Percentiles rank a stretch among this genome's conserved stretches.
Conservation (phyloP, 1,140 invertebrate species). For the Drosophila ogumai region DNA sequence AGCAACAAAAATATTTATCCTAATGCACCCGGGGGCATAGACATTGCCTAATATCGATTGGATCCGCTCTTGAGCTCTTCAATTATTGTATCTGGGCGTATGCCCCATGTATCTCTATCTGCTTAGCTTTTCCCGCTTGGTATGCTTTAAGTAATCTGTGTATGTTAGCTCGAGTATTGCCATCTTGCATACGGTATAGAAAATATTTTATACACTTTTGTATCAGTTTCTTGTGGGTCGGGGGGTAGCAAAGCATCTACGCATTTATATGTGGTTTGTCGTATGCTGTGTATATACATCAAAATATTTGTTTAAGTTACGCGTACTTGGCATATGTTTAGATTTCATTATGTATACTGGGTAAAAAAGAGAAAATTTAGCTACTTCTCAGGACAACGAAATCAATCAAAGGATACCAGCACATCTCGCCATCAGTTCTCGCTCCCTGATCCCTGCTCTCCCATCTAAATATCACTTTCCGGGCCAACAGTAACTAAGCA, state of each 20-base stretch:
- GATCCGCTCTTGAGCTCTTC: conserved; percentile 46
- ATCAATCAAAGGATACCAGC: conserved; percentile 68
- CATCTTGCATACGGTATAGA: conserved; percentile 45
- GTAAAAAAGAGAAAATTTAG: conserved; percentile 76
- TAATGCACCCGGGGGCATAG: conserved; percentile 29
- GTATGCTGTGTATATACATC: conserved; percentile 69
- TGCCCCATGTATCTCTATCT: conserved; percentile 8
- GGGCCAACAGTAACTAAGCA: conserved; percentile 63
- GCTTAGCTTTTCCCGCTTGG: conserved; percentile 11
- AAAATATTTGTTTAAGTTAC: conserved; percentile 66
- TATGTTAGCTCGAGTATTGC: conserved; percentile 48
- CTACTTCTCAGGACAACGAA: conserved; percentile 64
- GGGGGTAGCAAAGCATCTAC: conserved; percentile 30
- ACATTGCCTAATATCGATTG: conserved; percentile 35
- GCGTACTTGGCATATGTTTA: conserved; percentile 61
- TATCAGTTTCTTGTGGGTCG: conserved; percentile 27
- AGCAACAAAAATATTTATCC: conserved; percentile 28
- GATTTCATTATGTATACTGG: conserved; percentile 64
- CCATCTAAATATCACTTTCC: conserved; percentile 70
- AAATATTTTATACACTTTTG: conserved; percentile 63
- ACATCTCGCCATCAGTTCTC: conserved; percentile 24
- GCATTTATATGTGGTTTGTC: conserved; percentile 32
- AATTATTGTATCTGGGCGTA: conserved; percentile 23
- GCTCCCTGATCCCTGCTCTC: conserved; percentile 18
- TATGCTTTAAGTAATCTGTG: conserved; percentile 36